phyloP scores from a whole-genome alignment of 2,797 vertebrate genomes.

The Bufotes viridis region DNA sequence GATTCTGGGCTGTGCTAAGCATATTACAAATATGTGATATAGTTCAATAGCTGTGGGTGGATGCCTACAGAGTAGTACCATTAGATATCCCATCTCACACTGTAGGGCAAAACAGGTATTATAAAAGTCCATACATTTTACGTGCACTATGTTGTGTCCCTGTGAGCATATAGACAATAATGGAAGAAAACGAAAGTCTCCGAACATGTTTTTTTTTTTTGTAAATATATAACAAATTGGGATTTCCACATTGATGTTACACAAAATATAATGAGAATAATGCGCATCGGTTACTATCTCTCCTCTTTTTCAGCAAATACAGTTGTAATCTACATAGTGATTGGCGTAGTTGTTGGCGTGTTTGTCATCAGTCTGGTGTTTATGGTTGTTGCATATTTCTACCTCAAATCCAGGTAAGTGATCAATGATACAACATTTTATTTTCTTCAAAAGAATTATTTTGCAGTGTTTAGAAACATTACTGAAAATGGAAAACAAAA shows the following conservation, averaged over 20 bases:
- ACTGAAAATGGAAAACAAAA: no score
- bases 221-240: not conserved
- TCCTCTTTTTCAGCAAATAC: not conserved
- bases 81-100: not conserved
- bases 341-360: conserved; percentile 48
- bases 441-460: not conserved
- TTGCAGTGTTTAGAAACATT: no score
- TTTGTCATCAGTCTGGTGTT: conserved; percentile 23
- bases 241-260: not conserved
- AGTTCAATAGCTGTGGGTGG: not conserved
- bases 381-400: conserved; percentile 28
- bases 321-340: conserved; percentile 34
- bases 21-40: not conserved
- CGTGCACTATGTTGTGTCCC: not conserved
- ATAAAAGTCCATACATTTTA: not conserved
- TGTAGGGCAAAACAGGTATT: not conserved
- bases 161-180: not conserved
- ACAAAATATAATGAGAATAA: conserved; percentile 3
- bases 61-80: not conserved
- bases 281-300: not conserved
- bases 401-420: conserved; percentile 43
- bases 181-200: no score
- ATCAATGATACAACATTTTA: not conserved
- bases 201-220: not conserved
- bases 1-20: not conserved